These are phyloP conservation scores for Eupithecia centaureata DNA, from an alignment of 2,888 invertebrate genomes.

Conservation along the genomic window DNA sequence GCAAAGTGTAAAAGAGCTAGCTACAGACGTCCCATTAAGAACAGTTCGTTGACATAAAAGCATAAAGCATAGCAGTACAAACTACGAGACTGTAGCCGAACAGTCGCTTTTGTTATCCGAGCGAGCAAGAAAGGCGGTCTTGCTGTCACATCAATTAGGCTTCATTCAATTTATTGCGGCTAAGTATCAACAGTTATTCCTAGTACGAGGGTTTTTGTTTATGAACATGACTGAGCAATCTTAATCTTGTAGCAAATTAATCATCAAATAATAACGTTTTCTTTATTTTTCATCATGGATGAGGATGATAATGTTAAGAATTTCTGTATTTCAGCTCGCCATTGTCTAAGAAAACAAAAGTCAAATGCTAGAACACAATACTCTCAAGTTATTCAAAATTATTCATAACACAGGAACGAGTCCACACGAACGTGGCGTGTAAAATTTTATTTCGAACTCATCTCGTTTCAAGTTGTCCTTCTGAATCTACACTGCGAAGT, in stretches of 20 bases:
- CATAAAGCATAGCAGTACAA: conserved; percentile 41
- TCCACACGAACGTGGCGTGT: conserved; percentile 32
- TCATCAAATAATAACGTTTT: not conserved
- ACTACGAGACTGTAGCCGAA: conserved; percentile 19
- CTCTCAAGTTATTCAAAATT: conserved; percentile 37
- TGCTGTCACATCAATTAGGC: conserved; percentile 33
- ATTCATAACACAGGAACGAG: conserved; percentile 39
- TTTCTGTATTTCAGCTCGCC: not conserved
- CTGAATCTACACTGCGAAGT: conserved; percentile 34
- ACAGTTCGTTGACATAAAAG: conserved; percentile 49
- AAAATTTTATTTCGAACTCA: conserved; percentile 33
- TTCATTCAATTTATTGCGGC: conserved; percentile 27
- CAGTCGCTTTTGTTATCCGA: conserved; percentile 24
- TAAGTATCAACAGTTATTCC: conserved; percentile 27
- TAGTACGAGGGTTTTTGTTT: conserved; percentile 15
- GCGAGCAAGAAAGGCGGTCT: no score
- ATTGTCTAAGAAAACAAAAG: conserved; percentile 18
- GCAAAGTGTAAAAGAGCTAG: conserved; percentile 12
- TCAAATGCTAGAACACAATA: conserved; percentile 12
- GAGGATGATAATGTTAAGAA: not conserved
- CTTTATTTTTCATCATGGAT: not conserved
- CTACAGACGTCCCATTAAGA: conserved; percentile 25
- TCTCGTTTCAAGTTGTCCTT: conserved; percentile 36
- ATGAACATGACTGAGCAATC: conserved; percentile 4
- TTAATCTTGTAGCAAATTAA: conserved; percentile 2